Evolutionary conservation across 1,140 invertebrate genomes (phyloP), one percentile per base, ranked within the genome.

Genomic region (Dendrolimus punctatus): DNA sequence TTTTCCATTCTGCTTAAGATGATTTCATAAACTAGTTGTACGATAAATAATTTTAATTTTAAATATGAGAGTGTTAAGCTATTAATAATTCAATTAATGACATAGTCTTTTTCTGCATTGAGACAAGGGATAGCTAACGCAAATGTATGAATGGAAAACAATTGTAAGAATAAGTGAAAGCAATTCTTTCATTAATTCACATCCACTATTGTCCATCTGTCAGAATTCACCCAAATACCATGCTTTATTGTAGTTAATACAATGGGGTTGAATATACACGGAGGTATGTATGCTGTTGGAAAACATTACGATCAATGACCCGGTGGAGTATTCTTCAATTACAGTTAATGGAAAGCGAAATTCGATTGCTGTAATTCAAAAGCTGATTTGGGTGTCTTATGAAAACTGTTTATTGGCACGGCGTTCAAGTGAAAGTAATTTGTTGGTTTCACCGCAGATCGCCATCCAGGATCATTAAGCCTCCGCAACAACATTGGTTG

Each of bases 401-500:
- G 63, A 62, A 60, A 58, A 61, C 41, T 53, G 45, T 51, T 49
- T 60, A 53, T 67, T 62, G 46, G 52, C 44, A 58, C 58, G 63
- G 53, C 41, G 46, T 63, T 66, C 53, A 51, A 71, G 72, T 70
- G 74, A 77, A 74, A 74, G 72, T 74, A 69, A 73, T 69, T 66
- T 67, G 54, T 61, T 58, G 41, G 63, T 41, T 40, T 59, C 45
- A 62, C 69, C 69, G 51, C 69, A 70, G 49, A 62, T 8, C 53
- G 46, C 52, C 55, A 61, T 58, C 55, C 43, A 63, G 55, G 48
- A 62, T 67, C 58, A 62, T 71, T 71, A 65, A 50, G 51, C 53
- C 51, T 49, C 47, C 38, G 45, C 55, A 55, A 58, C 51, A 44
- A 50, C 57, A 56, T 61, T 52, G 49, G 40, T 55, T 58, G 57